These are phyloP conservation scores for Reticulitermes speratus DNA, from an alignment of 1,140 invertebrate species.

Conservation along the genomic window DNA sequence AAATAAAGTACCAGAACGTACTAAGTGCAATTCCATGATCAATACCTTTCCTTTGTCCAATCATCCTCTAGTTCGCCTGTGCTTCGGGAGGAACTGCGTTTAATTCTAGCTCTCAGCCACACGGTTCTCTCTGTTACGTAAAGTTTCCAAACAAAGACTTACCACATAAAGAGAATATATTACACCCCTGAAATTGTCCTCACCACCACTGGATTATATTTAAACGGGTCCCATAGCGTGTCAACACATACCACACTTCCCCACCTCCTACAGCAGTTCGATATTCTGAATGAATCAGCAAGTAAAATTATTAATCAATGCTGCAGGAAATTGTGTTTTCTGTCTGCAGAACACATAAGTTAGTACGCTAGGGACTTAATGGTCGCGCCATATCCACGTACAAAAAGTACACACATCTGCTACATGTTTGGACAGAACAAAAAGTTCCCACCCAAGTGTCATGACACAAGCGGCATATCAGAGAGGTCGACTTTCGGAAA, in stretches of 20 bases:
- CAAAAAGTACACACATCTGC: not conserved
- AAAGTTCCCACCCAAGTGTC: no score
- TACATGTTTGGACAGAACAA: not conserved
- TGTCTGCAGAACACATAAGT: not conserved
- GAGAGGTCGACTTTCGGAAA: no score
- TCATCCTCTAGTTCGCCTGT: not conserved
- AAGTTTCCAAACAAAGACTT: not conserved
- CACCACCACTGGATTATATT: not conserved
- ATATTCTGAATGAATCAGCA: not conserved
- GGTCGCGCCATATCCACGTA: no score
- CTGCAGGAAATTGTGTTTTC: not conserved
- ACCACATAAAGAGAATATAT: conserved; percentile 2
- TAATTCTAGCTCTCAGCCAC: not conserved
- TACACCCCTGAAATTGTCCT: conserved; percentile 3
- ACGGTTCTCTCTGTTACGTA: not conserved
- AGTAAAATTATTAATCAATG: not conserved
- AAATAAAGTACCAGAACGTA: no score
- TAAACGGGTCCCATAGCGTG: not conserved
- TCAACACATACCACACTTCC: no score
- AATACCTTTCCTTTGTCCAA: not conserved
- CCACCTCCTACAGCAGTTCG: no score
- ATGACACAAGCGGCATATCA: no score
- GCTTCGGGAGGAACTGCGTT: not conserved
- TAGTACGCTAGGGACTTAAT: not conserved
- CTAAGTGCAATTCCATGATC: not conserved